These are phyloP conservation scores for Aleiodes sp. DNA, from an alignment of 1,140 invertebrate genomes.

Conservation along the genomic window DNA sequence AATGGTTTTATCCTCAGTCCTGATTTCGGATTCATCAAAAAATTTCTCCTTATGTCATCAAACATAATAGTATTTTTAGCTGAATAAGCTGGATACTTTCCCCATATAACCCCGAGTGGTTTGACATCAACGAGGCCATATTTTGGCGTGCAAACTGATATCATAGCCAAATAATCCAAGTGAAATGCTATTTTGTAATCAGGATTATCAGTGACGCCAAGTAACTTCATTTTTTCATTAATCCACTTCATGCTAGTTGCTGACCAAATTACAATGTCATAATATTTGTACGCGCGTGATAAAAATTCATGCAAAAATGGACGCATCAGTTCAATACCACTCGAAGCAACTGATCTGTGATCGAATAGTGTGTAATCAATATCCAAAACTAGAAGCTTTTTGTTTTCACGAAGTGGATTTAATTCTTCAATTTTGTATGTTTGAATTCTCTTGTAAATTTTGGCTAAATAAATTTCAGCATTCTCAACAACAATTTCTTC, in stretches of 20 bases:
- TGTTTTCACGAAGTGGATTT: conserved; percentile 82
- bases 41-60: conserved; percentile 96
- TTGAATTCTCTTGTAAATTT: conserved; percentile 85
- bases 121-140: conserved; percentile 94
- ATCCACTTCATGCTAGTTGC: conserved; percentile 99
- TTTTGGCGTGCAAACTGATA: conserved; percentile 88
- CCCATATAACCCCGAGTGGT: conserved; percentile 96
- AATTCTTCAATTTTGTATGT: conserved; percentile 87
- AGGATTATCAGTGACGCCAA: conserved; percentile 84
- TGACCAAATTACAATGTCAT: conserved; percentile 92
- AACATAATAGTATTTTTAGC: conserved; percentile 98
- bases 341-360: conserved; percentile 90
- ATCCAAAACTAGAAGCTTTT: conserved; percentile 93
- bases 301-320: conserved; percentile 96
- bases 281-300: conserved; percentile 87
- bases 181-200: conserved; percentile 95
- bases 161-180: conserved; percentile 93
- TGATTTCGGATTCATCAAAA: conserved; percentile 96
- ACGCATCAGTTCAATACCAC: conserved; percentile 90
- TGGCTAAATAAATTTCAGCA: conserved; percentile 78
- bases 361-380: conserved; percentile 98
- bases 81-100: conserved; percentile 88
- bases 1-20: conserved; percentile 92
- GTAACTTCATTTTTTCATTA: conserved; percentile 94
- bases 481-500: conserved; percentile 86